Evolutionary conservation across 2,113 vertebrate genomes (phyloP).

Genomic region (Mesembrinibis cayennensis): DNA sequence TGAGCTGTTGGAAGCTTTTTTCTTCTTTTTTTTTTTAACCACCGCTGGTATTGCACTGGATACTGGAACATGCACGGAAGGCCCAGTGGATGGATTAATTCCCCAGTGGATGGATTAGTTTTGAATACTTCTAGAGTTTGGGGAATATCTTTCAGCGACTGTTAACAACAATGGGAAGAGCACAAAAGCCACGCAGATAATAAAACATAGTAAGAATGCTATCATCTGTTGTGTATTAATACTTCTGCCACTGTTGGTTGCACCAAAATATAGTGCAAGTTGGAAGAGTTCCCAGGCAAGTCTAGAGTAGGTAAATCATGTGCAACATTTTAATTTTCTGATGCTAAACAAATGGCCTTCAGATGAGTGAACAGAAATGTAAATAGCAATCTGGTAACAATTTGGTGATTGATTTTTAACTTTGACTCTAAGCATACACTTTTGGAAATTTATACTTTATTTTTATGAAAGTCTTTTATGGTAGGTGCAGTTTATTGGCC

Average conservation of each 20-base stretch:
- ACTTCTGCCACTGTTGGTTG: neutral
- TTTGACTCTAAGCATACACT: neutral
- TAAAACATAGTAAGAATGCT: neutral
- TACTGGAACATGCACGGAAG: neutral
- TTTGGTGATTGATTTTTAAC: neutral
- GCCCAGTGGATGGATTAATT: neutral
- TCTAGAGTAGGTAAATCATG: neutral
- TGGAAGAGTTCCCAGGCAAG: neutral
- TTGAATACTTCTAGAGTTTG: neutral
- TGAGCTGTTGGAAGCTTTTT: neutral
- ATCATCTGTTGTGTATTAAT: neutral
- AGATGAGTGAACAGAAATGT: neutral
- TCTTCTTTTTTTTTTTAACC: neutral
- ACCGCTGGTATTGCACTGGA: neutral
- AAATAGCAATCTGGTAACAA: constrained; percentile 3
- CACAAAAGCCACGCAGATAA: neutral
- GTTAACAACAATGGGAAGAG: neutral
- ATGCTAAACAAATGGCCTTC: neutral
- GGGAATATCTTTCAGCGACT: neutral
- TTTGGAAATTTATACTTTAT: neutral
- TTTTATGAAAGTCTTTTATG: neutral
- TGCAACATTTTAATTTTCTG: neutral
- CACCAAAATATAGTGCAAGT: neutral
- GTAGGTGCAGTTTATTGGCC: neutral
- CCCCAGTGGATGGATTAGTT: neutral